These are phyloP conservation scores for Eurytemora carolleeae DNA, from an alignment of 1,140 invertebrate genomes.

Conservation along the genomic window DNA sequence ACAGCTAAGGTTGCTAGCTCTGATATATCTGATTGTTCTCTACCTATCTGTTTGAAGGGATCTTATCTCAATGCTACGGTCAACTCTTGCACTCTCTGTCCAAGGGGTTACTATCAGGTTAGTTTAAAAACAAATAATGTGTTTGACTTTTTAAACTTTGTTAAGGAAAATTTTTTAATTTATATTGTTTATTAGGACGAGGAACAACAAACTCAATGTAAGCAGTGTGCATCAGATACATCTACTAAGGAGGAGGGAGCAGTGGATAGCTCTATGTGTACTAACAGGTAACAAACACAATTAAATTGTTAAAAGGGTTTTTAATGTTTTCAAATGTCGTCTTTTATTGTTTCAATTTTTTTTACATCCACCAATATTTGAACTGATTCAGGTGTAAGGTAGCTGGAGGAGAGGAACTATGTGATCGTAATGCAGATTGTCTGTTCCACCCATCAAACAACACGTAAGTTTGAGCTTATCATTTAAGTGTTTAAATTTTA, in stretches of 20 bases:
- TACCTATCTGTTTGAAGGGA: slow-evolving; percentile 61
- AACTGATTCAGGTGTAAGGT: background rate
- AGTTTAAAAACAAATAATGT: too few species aligned
- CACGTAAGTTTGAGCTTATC: slow-evolving; percentile 22
- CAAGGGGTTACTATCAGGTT: slow-evolving; percentile 84
- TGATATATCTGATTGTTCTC: slow-evolving; percentile 68
- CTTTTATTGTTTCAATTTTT: too few species aligned
- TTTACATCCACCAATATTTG: too few species aligned
- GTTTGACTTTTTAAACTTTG: too few species aligned
- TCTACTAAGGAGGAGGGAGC: slow-evolving; percentile 62
- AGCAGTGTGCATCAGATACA: slow-evolving; percentile 73
- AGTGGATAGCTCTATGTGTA: slow-evolving; percentile 57
- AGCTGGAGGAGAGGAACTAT: slow-evolving; percentile 37
- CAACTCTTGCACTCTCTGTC: slow-evolving; percentile 56
- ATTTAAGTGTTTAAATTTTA: too few species aligned
- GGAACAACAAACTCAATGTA: slow-evolving; percentile 63
- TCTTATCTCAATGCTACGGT: slow-evolving; percentile 17
- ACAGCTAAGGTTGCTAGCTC: slow-evolving; percentile 61
- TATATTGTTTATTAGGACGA: too few species aligned
- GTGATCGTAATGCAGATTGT: slow-evolving; percentile 70
- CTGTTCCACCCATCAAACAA: slow-evolving; percentile 56
- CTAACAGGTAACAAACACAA: slow-evolving; percentile 55
- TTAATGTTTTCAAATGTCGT: too few species aligned
- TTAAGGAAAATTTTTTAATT: too few species aligned
- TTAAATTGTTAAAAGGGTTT: too few species aligned